Conservation (phyloP, 1,140 invertebrate genomes). For the Leptopilina boulardi region DNA sequence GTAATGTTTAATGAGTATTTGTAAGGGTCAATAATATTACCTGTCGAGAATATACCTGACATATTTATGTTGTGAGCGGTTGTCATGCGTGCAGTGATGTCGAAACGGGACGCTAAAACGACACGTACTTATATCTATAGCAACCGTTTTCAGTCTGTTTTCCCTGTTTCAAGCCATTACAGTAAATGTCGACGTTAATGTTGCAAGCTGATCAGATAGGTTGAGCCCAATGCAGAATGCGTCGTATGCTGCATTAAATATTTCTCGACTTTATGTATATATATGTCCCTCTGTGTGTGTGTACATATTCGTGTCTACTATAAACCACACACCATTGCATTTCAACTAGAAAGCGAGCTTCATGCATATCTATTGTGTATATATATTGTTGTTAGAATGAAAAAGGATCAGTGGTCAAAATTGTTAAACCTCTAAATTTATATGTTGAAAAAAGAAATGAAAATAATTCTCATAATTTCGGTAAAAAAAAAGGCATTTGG, state of each 20-base stretch:
- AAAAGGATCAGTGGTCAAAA: too few species aligned
- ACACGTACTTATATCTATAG: slow-evolving; percentile 35
- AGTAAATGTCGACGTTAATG: slow-evolving; percentile 44
- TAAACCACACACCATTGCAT: too few species aligned
- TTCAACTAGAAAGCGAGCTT: not conserved
- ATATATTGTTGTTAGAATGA: too few species aligned
- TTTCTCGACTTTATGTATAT: slow-evolving; percentile 30
- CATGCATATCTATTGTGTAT: not conserved
- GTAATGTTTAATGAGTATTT: not conserved
- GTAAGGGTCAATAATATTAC: slow-evolving; percentile 2
- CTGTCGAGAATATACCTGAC: slow-evolving; percentile 8
- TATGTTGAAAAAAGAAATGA: too few species aligned
- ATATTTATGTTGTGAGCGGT: slow-evolving; percentile 40
- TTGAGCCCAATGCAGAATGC: slow-evolving; percentile 16
- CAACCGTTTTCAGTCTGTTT: slow-evolving; percentile 34
- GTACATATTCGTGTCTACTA: too few species aligned
- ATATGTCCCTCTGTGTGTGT: not conserved
- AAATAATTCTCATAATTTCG: too few species aligned
- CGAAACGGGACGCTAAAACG: slow-evolving; percentile 41
- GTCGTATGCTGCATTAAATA: slow-evolving; percentile 27
- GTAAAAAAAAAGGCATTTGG: too few species aligned
- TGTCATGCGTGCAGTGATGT: slow-evolving; percentile 42
- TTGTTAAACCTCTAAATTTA: too few species aligned
- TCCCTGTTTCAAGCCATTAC: slow-evolving; percentile 41
- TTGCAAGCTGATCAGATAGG: slow-evolving; percentile 38